A percentile compares a stretch with the other conserved stretches of the same genome.
Evolutionary conservation across 2,797 vertebrate genomes (phyloP).

Genomic region (Mus caroli): DNA sequence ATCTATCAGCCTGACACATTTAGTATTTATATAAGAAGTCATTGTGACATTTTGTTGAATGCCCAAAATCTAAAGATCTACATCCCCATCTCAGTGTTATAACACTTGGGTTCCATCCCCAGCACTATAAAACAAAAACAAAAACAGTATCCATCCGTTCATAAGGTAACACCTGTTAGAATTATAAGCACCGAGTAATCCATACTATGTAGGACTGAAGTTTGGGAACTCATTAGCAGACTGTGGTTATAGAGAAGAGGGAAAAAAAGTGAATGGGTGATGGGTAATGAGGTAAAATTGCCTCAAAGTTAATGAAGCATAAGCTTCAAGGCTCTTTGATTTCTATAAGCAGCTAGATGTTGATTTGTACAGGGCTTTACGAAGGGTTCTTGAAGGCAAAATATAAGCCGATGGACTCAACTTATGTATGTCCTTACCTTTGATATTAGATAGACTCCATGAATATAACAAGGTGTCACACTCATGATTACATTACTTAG

Average conservation of each 20-base stretch:
- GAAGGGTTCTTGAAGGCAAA: conserved; percentile 9
- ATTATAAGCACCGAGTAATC: conserved; percentile 40
- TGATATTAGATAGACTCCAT: conserved; percentile 12
- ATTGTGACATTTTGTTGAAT: background rate
- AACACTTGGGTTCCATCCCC: background rate
- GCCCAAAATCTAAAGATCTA: background rate
- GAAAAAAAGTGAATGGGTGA: background rate
- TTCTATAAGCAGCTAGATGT: background rate
- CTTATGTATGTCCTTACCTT: conserved; percentile 15
- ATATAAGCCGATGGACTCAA: conserved; percentile 32
- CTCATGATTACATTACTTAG: conserved; percentile 12
- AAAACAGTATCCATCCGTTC: conserved; percentile 8
- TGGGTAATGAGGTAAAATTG: conserved; percentile 33
- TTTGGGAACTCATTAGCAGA: conserved; percentile 13
- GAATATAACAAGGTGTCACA: background rate
- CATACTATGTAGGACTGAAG: background rate
- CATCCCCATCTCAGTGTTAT: background rate
- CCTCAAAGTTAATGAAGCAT: conserved; percentile 47
- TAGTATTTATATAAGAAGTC: background rate
- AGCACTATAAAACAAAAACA: conserved; percentile 3
- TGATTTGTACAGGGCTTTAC: background rate
- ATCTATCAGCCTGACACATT: background rate
- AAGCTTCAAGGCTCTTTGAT: conserved; percentile 38
- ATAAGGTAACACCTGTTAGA: conserved; percentile 52
- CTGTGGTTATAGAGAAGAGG: background rate